Percentiles rank a stretch among this genome's conserved stretches.
Evolutionary conservation across 2,888 invertebrate genomes (phyloP).

Genomic region (Hermodice carunculata): DNA sequence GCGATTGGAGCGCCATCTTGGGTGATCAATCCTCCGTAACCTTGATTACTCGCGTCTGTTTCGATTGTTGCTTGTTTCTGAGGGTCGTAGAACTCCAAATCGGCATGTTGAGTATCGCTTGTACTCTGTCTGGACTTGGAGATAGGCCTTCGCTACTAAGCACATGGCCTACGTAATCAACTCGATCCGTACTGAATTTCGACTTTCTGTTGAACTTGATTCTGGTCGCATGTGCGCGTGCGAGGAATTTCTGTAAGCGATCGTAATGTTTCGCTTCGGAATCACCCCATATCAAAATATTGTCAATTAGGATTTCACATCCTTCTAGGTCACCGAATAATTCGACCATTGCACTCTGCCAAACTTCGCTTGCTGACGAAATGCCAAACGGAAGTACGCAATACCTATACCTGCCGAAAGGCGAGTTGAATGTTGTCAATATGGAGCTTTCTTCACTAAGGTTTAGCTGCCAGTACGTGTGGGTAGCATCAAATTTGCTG

Average conservation of each 20-base stretch:
- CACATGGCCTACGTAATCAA: background rate
- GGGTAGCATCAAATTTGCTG: background rate
- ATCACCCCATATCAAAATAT: background rate
- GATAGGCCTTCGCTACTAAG: background rate
- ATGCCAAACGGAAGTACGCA: slow-evolving; percentile 7
- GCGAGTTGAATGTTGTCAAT: too few relatives aligned
- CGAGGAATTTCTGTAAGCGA: background rate
- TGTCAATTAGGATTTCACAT: background rate
- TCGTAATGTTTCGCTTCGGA: background rate
- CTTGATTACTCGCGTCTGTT: background rate
- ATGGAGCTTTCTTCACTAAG: background rate
- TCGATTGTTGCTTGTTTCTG: too few relatives aligned
- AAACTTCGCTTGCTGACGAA: background rate
- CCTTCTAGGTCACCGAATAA: background rate
- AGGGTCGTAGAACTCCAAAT: too few relatives aligned
- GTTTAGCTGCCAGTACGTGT: background rate
- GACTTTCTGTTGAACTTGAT: background rate
- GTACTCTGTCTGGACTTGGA: background rate
- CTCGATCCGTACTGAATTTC: background rate
- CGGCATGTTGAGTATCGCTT: background rate
- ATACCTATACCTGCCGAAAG: too few relatives aligned
- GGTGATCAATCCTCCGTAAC: background rate
- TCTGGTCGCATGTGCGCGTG: background rate
- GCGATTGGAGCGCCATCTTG: background rate
- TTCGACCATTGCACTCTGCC: background rate